Conservation (phyloP, 2,888 invertebrate genomes). For the Uropetala carovei region DNA sequence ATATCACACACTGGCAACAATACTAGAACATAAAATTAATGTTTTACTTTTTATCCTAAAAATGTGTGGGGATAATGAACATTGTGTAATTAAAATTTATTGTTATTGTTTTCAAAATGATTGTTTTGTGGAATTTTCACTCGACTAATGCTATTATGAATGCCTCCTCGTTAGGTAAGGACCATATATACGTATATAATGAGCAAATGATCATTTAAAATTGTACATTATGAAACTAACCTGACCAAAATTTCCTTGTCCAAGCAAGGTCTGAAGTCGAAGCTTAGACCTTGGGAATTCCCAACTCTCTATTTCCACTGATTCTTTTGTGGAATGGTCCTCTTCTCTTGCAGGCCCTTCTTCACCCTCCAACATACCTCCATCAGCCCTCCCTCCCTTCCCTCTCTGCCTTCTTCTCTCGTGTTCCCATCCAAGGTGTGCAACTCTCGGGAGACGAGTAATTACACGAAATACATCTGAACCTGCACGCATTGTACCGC, state of each 20-base stretch:
- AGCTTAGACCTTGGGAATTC: slow-evolving; percentile 88
- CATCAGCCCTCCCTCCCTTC: slow-evolving; percentile 20
- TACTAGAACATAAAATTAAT: too few relatives aligned
- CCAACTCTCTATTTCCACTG: slow-evolving; percentile 74
- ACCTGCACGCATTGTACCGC: not conserved
- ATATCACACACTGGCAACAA: too few relatives aligned
- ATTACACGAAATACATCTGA: slow-evolving; percentile 54
- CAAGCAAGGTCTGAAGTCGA: slow-evolving; percentile 86
- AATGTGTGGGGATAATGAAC: too few relatives aligned
- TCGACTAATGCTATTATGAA: too few relatives aligned
- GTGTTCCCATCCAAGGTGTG: slow-evolving; percentile 46
- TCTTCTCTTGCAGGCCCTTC: slow-evolving; percentile 38
- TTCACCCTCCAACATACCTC: slow-evolving; percentile 8
- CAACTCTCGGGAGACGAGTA: slow-evolving; percentile 29
- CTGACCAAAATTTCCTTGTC: slow-evolving; percentile 91
- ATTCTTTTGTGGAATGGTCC: not conserved
- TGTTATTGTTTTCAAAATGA: too few relatives aligned
- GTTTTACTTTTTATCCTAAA: too few relatives aligned
- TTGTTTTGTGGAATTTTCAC: too few relatives aligned
- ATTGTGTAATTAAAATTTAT: too few relatives aligned
- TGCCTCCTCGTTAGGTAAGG: too few relatives aligned
- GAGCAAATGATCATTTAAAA: too few relatives aligned
- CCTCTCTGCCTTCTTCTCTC: slow-evolving; percentile 30
- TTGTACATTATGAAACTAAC: slow-evolving; percentile 73
- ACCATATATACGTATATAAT: too few relatives aligned